phyloP scores from a whole-genome alignment of 2,113 vertebrate genomes.

The Chinchilla lanigera region DNA sequence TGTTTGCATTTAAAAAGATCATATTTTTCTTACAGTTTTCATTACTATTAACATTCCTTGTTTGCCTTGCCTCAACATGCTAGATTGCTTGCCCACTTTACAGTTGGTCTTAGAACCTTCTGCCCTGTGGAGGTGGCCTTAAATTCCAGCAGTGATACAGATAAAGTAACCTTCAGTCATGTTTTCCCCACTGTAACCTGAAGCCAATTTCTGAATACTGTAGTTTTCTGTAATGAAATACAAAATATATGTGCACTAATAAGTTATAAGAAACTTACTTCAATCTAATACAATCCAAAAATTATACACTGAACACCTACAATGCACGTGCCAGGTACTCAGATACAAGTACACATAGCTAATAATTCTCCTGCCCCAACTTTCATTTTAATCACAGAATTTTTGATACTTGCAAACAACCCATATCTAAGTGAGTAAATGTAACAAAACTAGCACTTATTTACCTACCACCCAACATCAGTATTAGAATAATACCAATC shows the following conservation, averaged over 20 bases:
- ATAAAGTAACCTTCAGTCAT: background rate
- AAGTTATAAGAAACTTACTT: background rate
- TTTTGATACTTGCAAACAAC: background rate
- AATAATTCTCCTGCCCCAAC: background rate
- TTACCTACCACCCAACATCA: background rate
- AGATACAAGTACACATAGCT: background rate
- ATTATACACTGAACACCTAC: background rate
- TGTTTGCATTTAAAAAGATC: background rate
- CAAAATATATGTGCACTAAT: background rate
- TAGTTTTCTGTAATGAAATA: background rate
- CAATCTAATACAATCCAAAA: background rate
- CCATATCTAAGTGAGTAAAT: background rate
- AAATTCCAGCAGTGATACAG: background rate
- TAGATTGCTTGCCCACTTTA: background rate
- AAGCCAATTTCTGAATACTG: background rate
- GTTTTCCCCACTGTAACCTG: background rate
- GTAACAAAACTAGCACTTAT: background rate
- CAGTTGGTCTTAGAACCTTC: background rate
- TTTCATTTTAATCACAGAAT: background rate
- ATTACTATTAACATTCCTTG: background rate
- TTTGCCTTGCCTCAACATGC: background rate
- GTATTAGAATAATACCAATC: background rate
- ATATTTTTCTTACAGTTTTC: background rate
- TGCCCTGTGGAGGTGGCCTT: background rate
- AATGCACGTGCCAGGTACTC: background rate